Evolutionary conservation across 1,140 invertebrate species (phyloP), one percentile per base, ranked within the genome.

Genomic region (Drosophila equinoxialis): DNA sequence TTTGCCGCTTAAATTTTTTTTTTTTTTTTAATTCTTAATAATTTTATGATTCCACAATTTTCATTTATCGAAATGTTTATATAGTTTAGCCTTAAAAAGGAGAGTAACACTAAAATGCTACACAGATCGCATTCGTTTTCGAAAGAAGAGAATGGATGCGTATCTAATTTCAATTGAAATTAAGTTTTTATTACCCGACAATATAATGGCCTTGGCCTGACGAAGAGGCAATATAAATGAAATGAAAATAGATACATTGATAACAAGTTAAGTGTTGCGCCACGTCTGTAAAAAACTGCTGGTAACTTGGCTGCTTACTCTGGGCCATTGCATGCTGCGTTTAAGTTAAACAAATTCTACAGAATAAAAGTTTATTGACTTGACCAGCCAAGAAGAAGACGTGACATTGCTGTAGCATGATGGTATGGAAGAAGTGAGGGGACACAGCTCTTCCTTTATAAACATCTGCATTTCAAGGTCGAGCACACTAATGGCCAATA

Each of bases 171-270:
- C 80, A 74, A 77, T 77, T 72, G 84, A 87, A 89, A 66, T 66
- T 75, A 71, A 72, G 60, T 51, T 80, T 87, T 89, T 77, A 87
- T 68, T 54, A 60, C 73, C 62, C 26, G 42, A 48, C 48, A 13
- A 68, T 67, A 35, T 86, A 73, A 85, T 71, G 58, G 51, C 42
- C 65, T 20, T 35, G 45, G 45, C 45, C 45, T 23, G 45, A 10
- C 14, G 54, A 41, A 57, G 37, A 55, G 51, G 71, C 65, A 63
- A 74, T 79, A 84, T 80, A 87, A 87, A 83, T 69, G 68, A 67
- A 89, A 74, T 84, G 74, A 77, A 83, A 87, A 87, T 87, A 87
- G 84, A 87, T 89, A 87, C 80, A 75, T 71, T 87, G 84, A 87
- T 89, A 89, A 80, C 63, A 68, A 72, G 68, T 83, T 82, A 83